These are phyloP conservation scores for Cheirogaleus medius DNA, from an alignment of 2,113 vertebrate genomes.

Conservation along the genomic window DNA sequence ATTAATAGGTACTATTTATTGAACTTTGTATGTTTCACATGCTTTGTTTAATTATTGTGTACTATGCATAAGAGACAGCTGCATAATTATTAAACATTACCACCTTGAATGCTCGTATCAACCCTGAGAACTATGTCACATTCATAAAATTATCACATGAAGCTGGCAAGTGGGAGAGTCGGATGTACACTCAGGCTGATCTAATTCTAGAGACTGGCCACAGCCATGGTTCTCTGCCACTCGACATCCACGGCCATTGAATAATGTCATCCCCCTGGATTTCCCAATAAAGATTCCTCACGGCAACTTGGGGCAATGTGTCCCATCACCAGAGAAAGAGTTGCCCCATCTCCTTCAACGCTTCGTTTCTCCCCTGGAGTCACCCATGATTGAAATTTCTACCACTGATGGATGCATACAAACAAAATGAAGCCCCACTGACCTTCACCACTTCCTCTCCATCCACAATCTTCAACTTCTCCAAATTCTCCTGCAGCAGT, in stretches of 20 bases:
- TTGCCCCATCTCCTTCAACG: background rate
- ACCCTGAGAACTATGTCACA: background rate
- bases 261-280: background rate
- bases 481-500: conserved; percentile 93
- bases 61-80: background rate
- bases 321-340: background rate
- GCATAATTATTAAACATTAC: conserved; percentile 11
- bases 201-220: background rate
- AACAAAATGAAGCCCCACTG: background rate
- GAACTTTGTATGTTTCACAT: background rate
- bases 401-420: background rate
- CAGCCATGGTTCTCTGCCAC: background rate
- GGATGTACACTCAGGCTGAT: background rate
- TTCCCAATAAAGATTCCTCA: background rate
- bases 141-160: background rate
- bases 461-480: conserved; percentile 96
- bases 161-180: background rate
- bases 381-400: background rate
- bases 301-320: background rate
- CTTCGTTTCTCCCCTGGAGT: background rate
- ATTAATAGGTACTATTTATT: background rate
- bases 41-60: background rate
- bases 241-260: background rate
- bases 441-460: conserved; percentile 99
- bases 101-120: background rate